Base-by-base conservation (phyloP, 2,888 invertebrate species). In the Lepetodrilus schrolli region DNA sequence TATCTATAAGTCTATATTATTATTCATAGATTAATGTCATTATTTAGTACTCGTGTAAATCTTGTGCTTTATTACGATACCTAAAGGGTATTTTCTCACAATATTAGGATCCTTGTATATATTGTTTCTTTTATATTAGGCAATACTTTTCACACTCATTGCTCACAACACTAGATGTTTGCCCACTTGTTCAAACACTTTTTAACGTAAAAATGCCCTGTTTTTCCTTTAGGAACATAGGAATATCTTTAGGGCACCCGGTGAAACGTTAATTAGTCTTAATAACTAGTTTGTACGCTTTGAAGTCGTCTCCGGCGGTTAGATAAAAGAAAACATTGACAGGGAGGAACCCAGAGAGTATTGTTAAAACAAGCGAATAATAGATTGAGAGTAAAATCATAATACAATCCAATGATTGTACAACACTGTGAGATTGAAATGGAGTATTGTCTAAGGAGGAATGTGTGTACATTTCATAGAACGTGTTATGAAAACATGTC, bases 341-440 rank as follows among this genome's bases (percentile, higher is more conserved):
- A 30, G 30, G 10, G 58, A 58, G 58, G 58, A 30, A 58, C 2
- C 30, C 23, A 30, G 10, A 23, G 34, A 34, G 10, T 34, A 30
- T 58, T 58, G 58, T 58, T 58, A 58, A 58, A 58, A 58, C 58
- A 58, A 58, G 34, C 17, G 58, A 58, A 58, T 23, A 26, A 58
- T 58, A 26, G 30, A 58, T 34, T 13, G 58, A 30, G 17, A 58
- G 30, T n/a, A 34, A 58, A 23, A 13, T 30, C 34, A 43, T 30
- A 58, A 58, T 58, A 58, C 58, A 58, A 58, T 58, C 34, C 58
- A 34, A 58, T 58, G 58, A 58, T 58, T 58, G 58, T 58, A 34
- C 58, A 58, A 58, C 30, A 58, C 30, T 30, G 58, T 30, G 30
- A 30, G 17, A 30, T 21, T 13, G 17, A 58, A 17, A 26, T n/a